Conservation (phyloP, 2,797 vertebrate species). For the Poeciliopsis gracilis region DNA sequence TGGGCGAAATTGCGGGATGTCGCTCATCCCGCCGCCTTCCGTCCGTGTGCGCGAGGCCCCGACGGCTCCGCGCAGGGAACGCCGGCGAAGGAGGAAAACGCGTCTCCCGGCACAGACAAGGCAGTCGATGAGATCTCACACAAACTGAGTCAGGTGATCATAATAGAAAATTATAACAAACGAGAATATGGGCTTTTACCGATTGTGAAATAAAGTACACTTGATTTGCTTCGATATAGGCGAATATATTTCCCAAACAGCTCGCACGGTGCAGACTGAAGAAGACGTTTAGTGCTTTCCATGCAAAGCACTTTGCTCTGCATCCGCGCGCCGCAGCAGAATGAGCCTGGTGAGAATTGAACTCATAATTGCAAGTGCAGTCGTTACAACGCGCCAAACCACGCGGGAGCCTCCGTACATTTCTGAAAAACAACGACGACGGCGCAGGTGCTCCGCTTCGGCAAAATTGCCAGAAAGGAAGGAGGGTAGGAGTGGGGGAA, state of each 20-base stretch:
- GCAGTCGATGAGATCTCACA: conserved; percentile 22
- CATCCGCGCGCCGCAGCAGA: conserved; percentile 45
- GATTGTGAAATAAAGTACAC: conserved; percentile 19
- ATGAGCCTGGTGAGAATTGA: conserved; percentile 65
- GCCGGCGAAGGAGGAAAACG: neutral
- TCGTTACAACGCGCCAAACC: conserved; percentile 52
- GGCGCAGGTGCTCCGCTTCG: conserved; percentile 50
- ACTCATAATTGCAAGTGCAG: conserved; percentile 69
- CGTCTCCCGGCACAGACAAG: too few relatives aligned
- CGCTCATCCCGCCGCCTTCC: neutral
- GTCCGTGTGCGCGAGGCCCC: too few relatives aligned
- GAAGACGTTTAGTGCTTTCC: conserved; percentile 33
- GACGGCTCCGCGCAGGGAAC: neutral
- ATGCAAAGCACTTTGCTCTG: conserved; percentile 57
- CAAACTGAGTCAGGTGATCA: conserved; percentile 21
- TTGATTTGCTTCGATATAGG: conserved; percentile 13
- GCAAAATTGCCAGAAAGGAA: conserved; percentile 8
- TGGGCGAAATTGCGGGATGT: conserved; percentile 7
- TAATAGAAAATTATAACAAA: conserved; percentile 16
- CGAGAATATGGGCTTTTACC: conserved; percentile 9
- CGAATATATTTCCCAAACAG: conserved; percentile 16
- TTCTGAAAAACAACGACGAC: conserved; percentile 54
- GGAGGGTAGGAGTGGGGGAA: accelerated
- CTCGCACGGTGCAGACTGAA: conserved; percentile 36
- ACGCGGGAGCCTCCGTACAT: conserved; percentile 43